phyloP scores from a whole-genome alignment of 1,140 invertebrate genomes.

The Linepithema humile region DNA sequence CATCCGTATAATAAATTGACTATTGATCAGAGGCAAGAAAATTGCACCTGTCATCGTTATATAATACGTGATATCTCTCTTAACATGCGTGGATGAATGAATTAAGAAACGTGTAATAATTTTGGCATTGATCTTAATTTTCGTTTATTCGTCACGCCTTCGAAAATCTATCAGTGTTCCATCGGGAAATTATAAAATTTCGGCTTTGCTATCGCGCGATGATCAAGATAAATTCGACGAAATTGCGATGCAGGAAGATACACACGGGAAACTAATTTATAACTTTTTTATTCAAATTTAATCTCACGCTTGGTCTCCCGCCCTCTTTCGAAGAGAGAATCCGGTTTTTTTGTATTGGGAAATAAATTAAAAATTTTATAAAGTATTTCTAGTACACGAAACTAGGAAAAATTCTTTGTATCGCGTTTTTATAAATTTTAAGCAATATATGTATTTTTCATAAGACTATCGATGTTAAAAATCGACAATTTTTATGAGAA shows the following conservation, averaged over 20 bases:
- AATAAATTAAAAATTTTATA: neutral
- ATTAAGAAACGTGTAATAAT: neutral
- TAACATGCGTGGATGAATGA: neutral
- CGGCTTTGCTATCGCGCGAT: neutral
- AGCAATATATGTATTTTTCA: neutral
- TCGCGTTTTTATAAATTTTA: neutral
- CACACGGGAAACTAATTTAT: neutral
- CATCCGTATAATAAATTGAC: constrained; percentile 17
- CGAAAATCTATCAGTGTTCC: neutral
- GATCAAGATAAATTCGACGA: constrained; percentile 1
- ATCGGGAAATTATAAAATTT: neutral
- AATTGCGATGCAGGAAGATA: neutral
- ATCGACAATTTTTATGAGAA: neutral
- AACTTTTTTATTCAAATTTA: constrained; percentile 37
- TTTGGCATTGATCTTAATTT: constrained; percentile 24
- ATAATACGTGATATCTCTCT: neutral
- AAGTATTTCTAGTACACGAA: neutral
- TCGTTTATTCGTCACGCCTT: constrained; percentile 14
- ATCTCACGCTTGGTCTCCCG: neutral
- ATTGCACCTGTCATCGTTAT: constrained; percentile 17
- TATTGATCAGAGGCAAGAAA: neutral
- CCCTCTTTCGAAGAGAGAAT: neutral
- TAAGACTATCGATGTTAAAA: too few relatives aligned
- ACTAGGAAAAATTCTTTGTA: neutral
- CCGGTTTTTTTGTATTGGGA: neutral